A percentile compares a stretch with the other conserved stretches of the same genome.
These are phyloP conservation scores for Meliscaeva auricollis DNA, from an alignment of 2,888 invertebrate genomes.

Conservation along the genomic window DNA sequence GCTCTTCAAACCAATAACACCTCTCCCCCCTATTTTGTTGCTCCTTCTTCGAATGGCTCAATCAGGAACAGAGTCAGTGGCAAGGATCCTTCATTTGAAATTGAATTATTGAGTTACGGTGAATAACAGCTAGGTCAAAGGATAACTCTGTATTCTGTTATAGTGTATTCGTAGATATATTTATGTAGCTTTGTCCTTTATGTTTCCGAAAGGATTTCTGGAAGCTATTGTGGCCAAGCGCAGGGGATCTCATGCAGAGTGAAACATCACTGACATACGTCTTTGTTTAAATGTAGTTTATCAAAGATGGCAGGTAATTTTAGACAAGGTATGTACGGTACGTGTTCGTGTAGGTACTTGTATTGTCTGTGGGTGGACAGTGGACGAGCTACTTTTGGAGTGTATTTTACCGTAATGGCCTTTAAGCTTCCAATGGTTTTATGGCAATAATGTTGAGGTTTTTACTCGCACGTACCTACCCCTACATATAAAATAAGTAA, in stretches of 20 bases:
- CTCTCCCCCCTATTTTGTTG: conserved; percentile 6
- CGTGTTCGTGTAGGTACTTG: neutral
- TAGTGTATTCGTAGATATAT: neutral
- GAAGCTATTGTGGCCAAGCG: conserved; percentile 34
- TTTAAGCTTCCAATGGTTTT: conserved; percentile 32
- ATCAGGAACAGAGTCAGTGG: conserved; percentile 67
- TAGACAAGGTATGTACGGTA: conserved; percentile 41
- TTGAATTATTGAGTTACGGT: conserved; percentile 67
- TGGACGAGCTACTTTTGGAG: conserved; percentile 11
- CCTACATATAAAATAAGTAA: no score
- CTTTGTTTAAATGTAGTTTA: conserved; percentile 51
- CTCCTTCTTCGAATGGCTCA: conserved; percentile 53
- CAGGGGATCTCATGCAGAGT: conserved; percentile 24
- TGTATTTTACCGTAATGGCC: conserved; percentile 40
- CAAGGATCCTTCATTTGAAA: conserved; percentile 62
- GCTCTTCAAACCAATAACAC: neutral
- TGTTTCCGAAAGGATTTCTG: conserved; percentile 16
- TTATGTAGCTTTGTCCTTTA: conserved; percentile 11
- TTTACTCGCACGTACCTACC: neutral
- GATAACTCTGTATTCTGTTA: neutral
- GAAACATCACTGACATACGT: conserved; percentile 44
- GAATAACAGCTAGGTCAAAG: conserved; percentile 55
- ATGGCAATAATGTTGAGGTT: neutral
- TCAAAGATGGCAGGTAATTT: conserved; percentile 66
- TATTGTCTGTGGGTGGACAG: neutral